These are phyloP conservation scores for Andrena minutula DNA, from an alignment of 2,888 invertebrate genomes.

Conservation along the genomic window DNA sequence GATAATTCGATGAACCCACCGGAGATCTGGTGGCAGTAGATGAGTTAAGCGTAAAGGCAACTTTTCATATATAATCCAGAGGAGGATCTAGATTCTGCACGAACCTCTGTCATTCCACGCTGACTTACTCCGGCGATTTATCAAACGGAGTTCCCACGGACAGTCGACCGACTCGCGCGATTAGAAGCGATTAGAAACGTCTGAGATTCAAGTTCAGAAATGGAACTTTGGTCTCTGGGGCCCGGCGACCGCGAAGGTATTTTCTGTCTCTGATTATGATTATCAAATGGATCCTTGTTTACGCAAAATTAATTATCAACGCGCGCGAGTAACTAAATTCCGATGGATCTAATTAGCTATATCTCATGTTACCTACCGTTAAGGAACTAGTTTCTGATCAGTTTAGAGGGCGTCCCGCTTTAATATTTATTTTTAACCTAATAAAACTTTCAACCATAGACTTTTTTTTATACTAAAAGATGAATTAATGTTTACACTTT, in stretches of 20 bases:
- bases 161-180: not conserved
- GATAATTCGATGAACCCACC: not conserved
- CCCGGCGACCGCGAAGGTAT: not conserved
- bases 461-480: too few relatives aligned
- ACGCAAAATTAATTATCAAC: not conserved
- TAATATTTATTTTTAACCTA: too few relatives aligned
- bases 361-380: too few relatives aligned
- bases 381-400: too few relatives aligned
- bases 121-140: not conserved
- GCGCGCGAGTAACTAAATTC: not conserved
- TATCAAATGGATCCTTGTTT: not conserved
- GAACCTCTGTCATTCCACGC: not conserved
- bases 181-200: not conserved
- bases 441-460: too few relatives aligned
- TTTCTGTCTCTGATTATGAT: not conserved
- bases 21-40: not conserved
- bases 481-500: too few relatives aligned
- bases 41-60: not conserved
- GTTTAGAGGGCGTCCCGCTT: too few relatives aligned
- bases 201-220: not conserved
- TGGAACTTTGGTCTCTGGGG: constrained; percentile 4
- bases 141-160: constrained; percentile 11
- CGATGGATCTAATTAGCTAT: too few relatives aligned
- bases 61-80: constrained; percentile 1
- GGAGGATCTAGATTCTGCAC: not conserved